Evolutionary conservation across 2,113 vertebrate species (phyloP), one percentile per base, ranked within the genome.

Genomic region (Ceyx margarethae): DNA sequence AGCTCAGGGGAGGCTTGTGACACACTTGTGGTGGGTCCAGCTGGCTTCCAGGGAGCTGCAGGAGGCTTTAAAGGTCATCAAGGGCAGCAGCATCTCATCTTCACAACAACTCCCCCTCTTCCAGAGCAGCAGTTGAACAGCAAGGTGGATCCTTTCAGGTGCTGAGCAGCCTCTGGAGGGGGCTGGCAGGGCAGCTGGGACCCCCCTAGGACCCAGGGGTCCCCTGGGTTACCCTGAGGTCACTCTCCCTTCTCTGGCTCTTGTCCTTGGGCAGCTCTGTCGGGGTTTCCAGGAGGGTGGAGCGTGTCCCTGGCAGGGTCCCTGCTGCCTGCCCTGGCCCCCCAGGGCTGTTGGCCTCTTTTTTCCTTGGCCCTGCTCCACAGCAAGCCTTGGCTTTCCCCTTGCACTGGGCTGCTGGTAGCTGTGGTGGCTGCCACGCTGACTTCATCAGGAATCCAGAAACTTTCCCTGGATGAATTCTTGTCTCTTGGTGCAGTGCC

Each of bases 391-490:
- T 88, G 85, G 26, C 13, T 90, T 90, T 90, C 92, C 69, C 31
- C 0, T 45, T 64, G 88, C 93, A 64, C 61, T 26, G 92, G 69
- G 85, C 71, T 84, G 23, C 65, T 26, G 29, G 58, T 37, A 45
- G 19, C 84, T 23, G 4, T 45, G 83, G 62, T 26, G 37, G 71
- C 91, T 67, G 69, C 86, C 80, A 15, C 76, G 13, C 81, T 89
- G 86, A 73, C 71, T 93, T 89, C 71, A 51, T 29, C 77, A 35
- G 83, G 83, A 81, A 84, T 89, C 89, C 0, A 0, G 68, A 92
- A 95, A 95, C 84, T 90, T 95, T 90, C 92, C 91, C 58, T 75
- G 78, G 64, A 78, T 84, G 78, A 94, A 75, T 50, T 90, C 73
- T 67, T 51, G 83, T 61, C 91, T 74, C 67, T 45, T 94, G 94